phyloP scores from a whole-genome alignment of 2,797 vertebrate species.

The Betta splendens region DNA sequence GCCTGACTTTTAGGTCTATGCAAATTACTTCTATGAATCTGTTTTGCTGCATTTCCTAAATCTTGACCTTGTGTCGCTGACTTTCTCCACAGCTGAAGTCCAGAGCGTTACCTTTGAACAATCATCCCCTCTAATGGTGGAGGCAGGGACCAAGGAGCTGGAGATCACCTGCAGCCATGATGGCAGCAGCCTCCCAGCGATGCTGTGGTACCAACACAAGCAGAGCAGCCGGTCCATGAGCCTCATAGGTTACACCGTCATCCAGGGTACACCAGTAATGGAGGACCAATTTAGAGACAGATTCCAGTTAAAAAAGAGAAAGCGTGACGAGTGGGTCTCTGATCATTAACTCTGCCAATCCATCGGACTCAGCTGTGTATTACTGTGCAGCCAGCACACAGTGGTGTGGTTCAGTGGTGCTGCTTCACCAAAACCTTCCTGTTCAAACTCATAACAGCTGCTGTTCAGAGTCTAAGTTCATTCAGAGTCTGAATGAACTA shows the following conservation, averaged over 20 bases:
- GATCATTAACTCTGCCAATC: not conserved
- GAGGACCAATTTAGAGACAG: slow-evolving; percentile 21
- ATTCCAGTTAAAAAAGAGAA: slow-evolving; percentile 28
- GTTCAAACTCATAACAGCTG: too few relatives aligned
- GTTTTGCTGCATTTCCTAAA: not conserved
- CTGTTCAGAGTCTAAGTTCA: too few relatives aligned
- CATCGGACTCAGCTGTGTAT: slow-evolving; percentile 55
- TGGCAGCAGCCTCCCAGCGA: not conserved
- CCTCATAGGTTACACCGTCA: slow-evolving; percentile 22
- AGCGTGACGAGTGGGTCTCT: not conserved
- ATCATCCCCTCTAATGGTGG: slow-evolving; percentile 23
- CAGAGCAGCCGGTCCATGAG: slow-evolving; percentile 1
- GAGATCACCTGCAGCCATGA: slow-evolving; percentile 45
- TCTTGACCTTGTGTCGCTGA: not conserved
- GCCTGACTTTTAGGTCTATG: not conserved
- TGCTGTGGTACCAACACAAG: slow-evolving; percentile 55
- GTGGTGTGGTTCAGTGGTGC: slow-evolving; percentile 45
- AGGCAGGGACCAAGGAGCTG: not conserved
- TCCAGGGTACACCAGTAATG: not conserved
- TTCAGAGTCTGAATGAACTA: too few relatives aligned
- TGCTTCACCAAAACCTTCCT: slow-evolving; percentile 31
- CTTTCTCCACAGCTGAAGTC: slow-evolving; percentile 21
- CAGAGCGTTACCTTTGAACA: slow-evolving; percentile 24
- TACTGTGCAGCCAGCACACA: slow-evolving; percentile 69
- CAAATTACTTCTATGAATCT: too few relatives aligned